Evolutionary conservation across 2,113 vertebrate species (phyloP).

Genomic region (Coregonus clupeaformis): DNA sequence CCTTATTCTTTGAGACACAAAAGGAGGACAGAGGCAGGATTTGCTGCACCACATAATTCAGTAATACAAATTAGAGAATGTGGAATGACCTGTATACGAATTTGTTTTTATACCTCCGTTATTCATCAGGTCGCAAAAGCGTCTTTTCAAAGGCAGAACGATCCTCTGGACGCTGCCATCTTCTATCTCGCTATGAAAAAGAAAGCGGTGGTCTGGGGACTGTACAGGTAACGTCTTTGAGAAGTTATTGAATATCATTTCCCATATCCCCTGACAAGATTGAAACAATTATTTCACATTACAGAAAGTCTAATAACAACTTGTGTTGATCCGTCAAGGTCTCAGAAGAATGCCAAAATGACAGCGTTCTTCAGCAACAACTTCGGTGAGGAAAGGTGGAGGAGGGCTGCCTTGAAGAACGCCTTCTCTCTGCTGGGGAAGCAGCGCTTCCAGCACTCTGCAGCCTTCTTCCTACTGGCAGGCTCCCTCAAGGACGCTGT

Average conservation of each 20-base stretch:
- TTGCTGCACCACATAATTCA: background rate
- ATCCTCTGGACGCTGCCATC: slow-evolving; percentile 94
- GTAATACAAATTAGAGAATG: background rate
- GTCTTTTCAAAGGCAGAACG: slow-evolving; percentile 88
- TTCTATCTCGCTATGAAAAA: slow-evolving; percentile 98
- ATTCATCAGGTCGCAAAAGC: slow-evolving; percentile 90
- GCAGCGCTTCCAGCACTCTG: slow-evolving; percentile 95
- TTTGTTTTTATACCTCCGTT: background rate
- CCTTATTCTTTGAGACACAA: background rate
- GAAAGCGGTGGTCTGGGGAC: slow-evolving; percentile 96
- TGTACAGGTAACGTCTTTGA: slow-evolving; percentile 83
- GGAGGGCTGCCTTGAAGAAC: slow-evolving; percentile 95
- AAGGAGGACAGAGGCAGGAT: background rate
- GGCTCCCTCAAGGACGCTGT: slow-evolving; percentile 95
- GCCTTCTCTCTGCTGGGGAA: slow-evolving; percentile 96
- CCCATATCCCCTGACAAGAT: background rate
- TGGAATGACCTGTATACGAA: background rate
- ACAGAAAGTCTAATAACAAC: too few relatives aligned
- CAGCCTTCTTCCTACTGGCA: slow-evolving; percentile 94
- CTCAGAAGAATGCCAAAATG: slow-evolving; percentile 91
- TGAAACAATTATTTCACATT: background rate
- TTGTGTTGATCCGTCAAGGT: slow-evolving; percentile 67
- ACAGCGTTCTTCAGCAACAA: slow-evolving; percentile 97
- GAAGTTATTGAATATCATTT: slow-evolving; percentile 19
- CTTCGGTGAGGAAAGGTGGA: slow-evolving; percentile 95